Evolutionary conservation across 2,113 vertebrate species (phyloP).

Genomic region (Thinocorus orbignyianus): DNA sequence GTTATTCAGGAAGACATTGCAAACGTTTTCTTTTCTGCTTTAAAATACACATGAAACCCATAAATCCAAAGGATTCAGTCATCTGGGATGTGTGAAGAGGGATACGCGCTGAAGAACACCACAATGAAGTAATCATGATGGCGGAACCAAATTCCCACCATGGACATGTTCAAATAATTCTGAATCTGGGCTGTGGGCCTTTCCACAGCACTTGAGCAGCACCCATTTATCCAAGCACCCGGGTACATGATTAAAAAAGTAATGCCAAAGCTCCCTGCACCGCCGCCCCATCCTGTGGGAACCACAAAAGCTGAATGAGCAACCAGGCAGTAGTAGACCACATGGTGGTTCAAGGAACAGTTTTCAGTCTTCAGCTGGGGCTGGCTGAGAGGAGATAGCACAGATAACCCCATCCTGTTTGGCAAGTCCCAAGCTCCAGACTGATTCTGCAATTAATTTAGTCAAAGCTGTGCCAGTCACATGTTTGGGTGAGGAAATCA

Average conservation of each 20-base stretch:
- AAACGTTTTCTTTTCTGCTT: background rate
- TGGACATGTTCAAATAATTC: background rate
- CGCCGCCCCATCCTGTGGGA: background rate
- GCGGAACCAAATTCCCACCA: background rate
- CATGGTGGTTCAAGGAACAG: background rate
- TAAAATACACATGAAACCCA: background rate
- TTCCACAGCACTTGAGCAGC: background rate
- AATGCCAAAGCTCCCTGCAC: background rate
- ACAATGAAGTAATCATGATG: background rate
- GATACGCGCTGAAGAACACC: background rate
- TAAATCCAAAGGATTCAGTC: background rate
- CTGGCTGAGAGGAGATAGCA: conserved; percentile 8
- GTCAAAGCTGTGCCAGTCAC: background rate
- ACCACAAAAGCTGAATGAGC: background rate
- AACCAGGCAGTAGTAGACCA: background rate
- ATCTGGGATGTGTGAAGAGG: background rate
- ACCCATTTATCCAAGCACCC: background rate
- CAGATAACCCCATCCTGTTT: conserved; percentile 41
- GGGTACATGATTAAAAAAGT: background rate
- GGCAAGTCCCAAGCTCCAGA: conserved; percentile 26
- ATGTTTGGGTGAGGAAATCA: conserved; percentile 4
- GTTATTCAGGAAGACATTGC: background rate
- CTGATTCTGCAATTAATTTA: conserved; percentile 42
- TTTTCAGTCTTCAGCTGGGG: background rate
- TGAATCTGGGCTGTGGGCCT: background rate